A percentile compares a stretch with the other conserved stretches of the same genome.
Conservation (phyloP, 1,140 invertebrate species). For the Glomeris maerens region DNA sequence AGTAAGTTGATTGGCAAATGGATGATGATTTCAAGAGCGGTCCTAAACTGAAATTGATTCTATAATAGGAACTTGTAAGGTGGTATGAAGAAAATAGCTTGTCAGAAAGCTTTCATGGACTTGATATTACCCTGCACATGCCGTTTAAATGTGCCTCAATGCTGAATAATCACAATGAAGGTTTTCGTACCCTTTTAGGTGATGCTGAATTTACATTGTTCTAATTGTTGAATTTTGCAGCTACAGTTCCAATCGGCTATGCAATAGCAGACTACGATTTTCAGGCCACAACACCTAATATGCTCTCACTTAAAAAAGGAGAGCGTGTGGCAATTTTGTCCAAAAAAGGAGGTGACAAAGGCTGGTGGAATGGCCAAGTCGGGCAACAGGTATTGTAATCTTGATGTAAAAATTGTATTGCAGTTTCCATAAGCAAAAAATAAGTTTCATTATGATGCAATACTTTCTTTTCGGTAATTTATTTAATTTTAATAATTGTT, state of each 20-base stretch:
- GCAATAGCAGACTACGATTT: constrained; percentile 33
- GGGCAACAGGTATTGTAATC: constrained; percentile 45
- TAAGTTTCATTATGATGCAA: no score
- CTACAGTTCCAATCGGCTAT: constrained; percentile 20
- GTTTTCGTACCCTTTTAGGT: no score
- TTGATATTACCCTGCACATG: not conserved
- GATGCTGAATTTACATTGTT: no score
- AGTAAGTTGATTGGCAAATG: constrained; percentile 13
- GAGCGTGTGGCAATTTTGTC: constrained; percentile 60
- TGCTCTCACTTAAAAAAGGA: constrained; percentile 58
- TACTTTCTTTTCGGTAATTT: no score
- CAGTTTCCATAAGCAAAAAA: no score
- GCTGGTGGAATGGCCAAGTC: constrained; percentile 66
- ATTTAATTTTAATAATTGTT: no score
- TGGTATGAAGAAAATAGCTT: constrained; percentile 80
- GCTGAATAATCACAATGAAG: constrained; percentile 12
- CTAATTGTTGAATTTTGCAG: no score
- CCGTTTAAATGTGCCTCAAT: constrained; percentile 11
- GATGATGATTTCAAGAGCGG: not conserved
- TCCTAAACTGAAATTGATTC: constrained; percentile 5
- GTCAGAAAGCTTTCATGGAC: constrained; percentile 73
- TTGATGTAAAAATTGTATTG: no score
- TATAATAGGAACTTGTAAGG: constrained; percentile 54
- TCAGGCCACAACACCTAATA: constrained; percentile 46
- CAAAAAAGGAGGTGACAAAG: constrained; percentile 58